Conservation (phyloP, 2,113 vertebrate species). For the Gambusia affinis region DNA sequence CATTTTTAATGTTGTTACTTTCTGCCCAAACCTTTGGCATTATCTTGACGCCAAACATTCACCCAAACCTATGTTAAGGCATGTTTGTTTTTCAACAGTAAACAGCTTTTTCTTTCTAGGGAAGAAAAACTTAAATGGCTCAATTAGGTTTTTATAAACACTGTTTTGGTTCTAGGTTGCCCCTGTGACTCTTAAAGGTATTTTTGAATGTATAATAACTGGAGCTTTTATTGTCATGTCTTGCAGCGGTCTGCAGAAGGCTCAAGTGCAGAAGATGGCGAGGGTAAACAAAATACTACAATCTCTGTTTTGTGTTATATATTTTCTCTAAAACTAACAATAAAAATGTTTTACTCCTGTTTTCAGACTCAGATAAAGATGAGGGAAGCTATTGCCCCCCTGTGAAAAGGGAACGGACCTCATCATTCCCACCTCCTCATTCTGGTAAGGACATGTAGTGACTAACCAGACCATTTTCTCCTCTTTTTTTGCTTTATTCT, state of each 20-base stretch:
- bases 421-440: slow-evolving; percentile 92
- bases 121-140: neutral
- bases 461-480: slow-evolving; percentile 38
- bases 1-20: neutral
- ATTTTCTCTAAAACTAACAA: slow-evolving; percentile 1
- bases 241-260: slow-evolving; percentile 93
- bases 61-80: neutral
- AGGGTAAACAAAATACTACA: slow-evolving; percentile 80
- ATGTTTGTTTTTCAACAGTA: neutral
- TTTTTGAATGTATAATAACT: neutral
- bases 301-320: neutral
- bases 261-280: slow-evolving; percentile 95
- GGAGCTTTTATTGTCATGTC: neutral
- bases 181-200: neutral
- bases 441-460: slow-evolving; percentile 84
- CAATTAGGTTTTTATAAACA: neutral
- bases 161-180: neutral
- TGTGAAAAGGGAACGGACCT: slow-evolving; percentile 93
- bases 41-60: neutral
- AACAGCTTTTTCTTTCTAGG: too few species aligned
- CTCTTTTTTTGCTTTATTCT: slow-evolving; percentile 16
- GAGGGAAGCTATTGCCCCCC: slow-evolving; percentile 93
- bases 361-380: slow-evolving; percentile 93
- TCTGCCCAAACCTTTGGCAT: neutral
- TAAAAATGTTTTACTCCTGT: neutral